phyloP scores from a whole-genome alignment of 2,113 vertebrate genomes.

The Hucho hucho region DNA sequence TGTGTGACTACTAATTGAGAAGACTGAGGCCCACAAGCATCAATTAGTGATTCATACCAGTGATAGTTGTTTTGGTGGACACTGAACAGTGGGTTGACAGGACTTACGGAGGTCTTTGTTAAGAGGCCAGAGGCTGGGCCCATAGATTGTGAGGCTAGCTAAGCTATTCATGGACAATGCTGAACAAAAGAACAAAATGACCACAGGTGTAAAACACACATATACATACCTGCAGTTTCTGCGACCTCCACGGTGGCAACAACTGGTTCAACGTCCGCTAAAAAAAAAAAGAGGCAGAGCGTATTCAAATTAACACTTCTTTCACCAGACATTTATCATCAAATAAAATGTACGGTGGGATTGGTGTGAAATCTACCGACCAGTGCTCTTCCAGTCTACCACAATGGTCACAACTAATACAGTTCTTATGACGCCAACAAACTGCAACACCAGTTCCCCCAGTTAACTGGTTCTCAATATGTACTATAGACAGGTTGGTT shows the following conservation, averaged over 20 bases:
- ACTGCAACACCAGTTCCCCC: too few species aligned
- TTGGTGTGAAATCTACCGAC: too few species aligned
- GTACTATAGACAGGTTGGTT: too few species aligned
- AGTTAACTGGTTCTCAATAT: too few species aligned
- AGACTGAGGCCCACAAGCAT: neutral
- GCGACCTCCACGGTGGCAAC: slow-evolving; percentile 83
- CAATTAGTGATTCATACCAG: neutral
- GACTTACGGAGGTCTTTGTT: neutral
- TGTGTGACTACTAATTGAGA: neutral
- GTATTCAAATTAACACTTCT: slow-evolving; percentile 66
- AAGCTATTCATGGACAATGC: neutral
- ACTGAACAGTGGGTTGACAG: neutral
- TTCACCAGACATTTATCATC: slow-evolving; percentile 17
- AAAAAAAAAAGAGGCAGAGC: slow-evolving; percentile 43
- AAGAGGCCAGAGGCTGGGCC: neutral
- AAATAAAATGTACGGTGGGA: too few species aligned
- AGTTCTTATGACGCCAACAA: neutral
- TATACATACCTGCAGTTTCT: slow-evolving; percentile 80
- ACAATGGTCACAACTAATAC: slow-evolving; percentile 4
- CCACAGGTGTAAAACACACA: neutral
- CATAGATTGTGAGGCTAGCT: neutral
- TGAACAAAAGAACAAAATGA: neutral
- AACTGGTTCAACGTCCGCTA: slow-evolving; percentile 79
- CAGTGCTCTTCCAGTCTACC: neutral
- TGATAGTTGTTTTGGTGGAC: neutral